Conservation (phyloP, 2,797 vertebrate genomes). For the Xenopus petersii region DNA sequence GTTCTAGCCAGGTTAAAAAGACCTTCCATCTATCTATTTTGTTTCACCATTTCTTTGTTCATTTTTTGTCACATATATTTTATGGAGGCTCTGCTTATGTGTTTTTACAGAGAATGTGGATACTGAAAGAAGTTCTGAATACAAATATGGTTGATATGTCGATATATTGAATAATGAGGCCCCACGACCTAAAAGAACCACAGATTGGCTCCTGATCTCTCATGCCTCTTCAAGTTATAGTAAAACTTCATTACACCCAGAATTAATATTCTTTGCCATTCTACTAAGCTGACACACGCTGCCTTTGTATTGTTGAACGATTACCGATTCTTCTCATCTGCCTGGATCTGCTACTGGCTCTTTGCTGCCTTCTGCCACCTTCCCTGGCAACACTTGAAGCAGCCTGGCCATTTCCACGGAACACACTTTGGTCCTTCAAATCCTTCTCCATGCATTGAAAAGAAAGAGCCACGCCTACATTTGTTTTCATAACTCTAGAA, state of each 20-base stretch:
- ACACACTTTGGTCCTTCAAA: slow-evolving; percentile 74
- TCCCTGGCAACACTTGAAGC: slow-evolving; percentile 60
- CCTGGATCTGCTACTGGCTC: slow-evolving; percentile 56
- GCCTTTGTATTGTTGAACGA: slow-evolving; percentile 48
- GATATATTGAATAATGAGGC: slow-evolving; percentile 18
- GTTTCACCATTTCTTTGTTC: too few species aligned
- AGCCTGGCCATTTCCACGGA: slow-evolving; percentile 71
- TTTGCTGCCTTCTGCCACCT: slow-evolving; percentile 64
- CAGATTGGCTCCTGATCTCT: neutral
- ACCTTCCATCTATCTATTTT: too few species aligned
- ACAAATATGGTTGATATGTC: slow-evolving; percentile 11
- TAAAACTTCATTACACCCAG: slow-evolving; percentile 1
- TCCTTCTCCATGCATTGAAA: slow-evolving; percentile 85
- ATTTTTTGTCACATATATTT: too few species aligned
- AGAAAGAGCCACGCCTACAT: slow-evolving; percentile 81
- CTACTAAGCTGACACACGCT: slow-evolving; percentile 47
- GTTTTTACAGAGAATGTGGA: neutral
- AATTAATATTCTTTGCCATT: slow-evolving; percentile 1
- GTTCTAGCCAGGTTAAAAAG: too few species aligned
- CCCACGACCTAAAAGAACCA: neutral
- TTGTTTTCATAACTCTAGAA: slow-evolving; percentile 91
- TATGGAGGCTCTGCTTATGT: too few species aligned
- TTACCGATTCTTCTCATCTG: slow-evolving; percentile 60
- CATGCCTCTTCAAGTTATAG: neutral
- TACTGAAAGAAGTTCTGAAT: slow-evolving; percentile 19